phyloP scores from a whole-genome alignment of 2,797 vertebrate species.

The Dicrostonyx torquatus region DNA sequence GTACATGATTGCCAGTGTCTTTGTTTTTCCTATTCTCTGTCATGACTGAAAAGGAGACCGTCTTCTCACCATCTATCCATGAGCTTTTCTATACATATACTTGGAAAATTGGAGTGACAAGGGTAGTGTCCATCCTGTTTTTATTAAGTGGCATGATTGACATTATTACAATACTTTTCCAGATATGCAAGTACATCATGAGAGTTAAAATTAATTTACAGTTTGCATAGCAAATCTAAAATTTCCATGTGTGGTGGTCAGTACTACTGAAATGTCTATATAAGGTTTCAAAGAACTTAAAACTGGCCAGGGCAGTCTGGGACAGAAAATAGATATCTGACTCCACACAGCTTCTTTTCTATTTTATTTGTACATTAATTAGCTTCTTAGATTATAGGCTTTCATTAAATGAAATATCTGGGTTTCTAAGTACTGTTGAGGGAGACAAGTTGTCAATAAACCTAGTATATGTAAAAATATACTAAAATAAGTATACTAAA shows the following conservation, averaged over 20 bases:
- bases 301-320: not conserved
- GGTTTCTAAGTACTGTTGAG: not conserved
- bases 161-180: not conserved
- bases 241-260: not conserved
- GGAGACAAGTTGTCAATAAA: not conserved
- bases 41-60: not conserved
- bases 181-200: not conserved
- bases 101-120: not conserved
- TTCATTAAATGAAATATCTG: not conserved
- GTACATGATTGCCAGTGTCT: not conserved
- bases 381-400: not conserved
- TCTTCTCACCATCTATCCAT: not conserved
- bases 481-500: too few relatives aligned
- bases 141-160: not conserved
- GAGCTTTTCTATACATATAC: not conserved
- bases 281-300: not conserved
- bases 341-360: not conserved
- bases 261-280: not conserved
- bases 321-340: not conserved
- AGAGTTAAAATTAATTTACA: not conserved
- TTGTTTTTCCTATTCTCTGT: not conserved
- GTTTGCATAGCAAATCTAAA: not conserved
- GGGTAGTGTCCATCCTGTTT: not conserved
- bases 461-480: not conserved
- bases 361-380: not conserved